phyloP scores from a whole-genome alignment of 2,797 vertebrate species.

The Syndactyla subalaris region DNA sequence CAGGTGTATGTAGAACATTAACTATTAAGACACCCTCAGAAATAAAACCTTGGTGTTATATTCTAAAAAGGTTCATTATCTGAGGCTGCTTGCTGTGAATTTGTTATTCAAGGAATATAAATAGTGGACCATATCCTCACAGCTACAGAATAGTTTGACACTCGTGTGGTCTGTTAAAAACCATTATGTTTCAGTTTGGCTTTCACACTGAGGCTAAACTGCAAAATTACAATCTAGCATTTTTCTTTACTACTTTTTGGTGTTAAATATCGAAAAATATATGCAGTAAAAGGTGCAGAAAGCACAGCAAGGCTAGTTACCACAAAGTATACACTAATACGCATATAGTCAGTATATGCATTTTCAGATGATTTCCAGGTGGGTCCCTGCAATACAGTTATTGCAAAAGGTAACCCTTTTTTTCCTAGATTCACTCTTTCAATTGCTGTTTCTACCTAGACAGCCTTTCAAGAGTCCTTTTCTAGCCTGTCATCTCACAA shows the following conservation, averaged over 20 bases:
- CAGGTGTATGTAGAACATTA: not conserved
- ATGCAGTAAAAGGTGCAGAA: not conserved
- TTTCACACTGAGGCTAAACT: not conserved
- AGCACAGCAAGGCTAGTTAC: not conserved
- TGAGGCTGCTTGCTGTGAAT: not conserved
- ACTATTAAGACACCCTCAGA: not conserved
- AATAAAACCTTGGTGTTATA: not conserved
- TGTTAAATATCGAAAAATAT: not conserved
- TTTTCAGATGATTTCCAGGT: not conserved
- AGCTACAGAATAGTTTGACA: not conserved
- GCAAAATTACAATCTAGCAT: not conserved
- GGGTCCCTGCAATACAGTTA: not conserved
- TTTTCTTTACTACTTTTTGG: not conserved
- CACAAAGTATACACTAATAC: not conserved
- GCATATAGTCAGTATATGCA: rapidly evolving
- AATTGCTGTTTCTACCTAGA: rapidly evolving
- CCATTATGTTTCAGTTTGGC: not conserved
- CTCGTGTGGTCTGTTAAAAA: not conserved
- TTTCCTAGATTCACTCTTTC: not conserved
- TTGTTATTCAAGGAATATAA: not conserved
- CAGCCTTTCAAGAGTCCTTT: not conserved
- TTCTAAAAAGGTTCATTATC: not conserved
- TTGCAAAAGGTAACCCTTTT: not conserved
- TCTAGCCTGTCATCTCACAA: not conserved
- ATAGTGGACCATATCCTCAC: not conserved